Conservation (phyloP, 2,113 vertebrate species). For the Lepidothrix coronata region DNA sequence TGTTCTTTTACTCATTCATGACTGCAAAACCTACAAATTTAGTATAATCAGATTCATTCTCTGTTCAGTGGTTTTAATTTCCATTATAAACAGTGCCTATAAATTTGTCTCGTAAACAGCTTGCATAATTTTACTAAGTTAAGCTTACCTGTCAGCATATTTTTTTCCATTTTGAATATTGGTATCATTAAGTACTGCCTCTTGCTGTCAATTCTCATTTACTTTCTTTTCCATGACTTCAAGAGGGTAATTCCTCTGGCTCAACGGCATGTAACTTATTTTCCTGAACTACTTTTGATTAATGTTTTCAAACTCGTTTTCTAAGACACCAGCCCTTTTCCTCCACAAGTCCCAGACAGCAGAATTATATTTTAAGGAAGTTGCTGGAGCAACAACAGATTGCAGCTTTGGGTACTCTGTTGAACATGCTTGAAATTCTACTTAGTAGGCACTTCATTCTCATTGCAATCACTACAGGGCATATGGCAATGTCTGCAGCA, state of each 20-base stretch:
- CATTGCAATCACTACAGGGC: accelerated
- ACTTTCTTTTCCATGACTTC: neutral
- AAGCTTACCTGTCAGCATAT: neutral
- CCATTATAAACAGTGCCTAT: neutral
- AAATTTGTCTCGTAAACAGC: neutral
- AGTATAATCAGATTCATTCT: neutral
- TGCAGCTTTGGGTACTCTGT: neutral
- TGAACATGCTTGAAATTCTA: neutral
- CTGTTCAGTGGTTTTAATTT: neutral
- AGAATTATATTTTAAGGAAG: neutral
- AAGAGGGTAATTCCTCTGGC: neutral
- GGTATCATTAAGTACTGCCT: neutral
- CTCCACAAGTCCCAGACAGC: neutral
- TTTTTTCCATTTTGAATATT: neutral
- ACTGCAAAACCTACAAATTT: neutral
- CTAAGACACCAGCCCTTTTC: neutral
- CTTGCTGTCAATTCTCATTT: neutral
- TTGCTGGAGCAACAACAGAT: neutral
- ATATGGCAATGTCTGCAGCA: neutral
- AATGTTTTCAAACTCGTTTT: neutral
- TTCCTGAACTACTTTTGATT: neutral
- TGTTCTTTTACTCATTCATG: neutral
- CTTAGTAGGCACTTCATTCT: neutral
- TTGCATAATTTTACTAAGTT: constrained; percentile 6
- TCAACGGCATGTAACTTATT: neutral